Evolutionary conservation across 2,888 invertebrate species (phyloP).

Genomic region (Laothoe populi): DNA sequence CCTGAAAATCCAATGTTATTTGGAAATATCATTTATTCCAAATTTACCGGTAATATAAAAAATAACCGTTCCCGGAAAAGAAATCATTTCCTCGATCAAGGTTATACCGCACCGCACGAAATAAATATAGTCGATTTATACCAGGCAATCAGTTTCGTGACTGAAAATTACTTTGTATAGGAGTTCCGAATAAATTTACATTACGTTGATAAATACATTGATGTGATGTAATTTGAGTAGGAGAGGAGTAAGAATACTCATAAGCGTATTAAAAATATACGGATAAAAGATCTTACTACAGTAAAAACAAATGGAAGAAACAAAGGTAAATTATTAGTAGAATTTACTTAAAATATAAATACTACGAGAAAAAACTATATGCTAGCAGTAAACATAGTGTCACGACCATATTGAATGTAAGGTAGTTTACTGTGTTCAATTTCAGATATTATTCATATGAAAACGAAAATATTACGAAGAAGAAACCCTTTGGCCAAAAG

Average conservation of each 20-base stretch:
- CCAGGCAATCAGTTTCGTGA: slow-evolving; percentile 14
- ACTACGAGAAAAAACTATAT: no score
- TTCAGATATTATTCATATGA: no score
- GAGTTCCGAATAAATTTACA: slow-evolving; percentile 12
- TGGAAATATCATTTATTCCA: not conserved
- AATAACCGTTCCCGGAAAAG: not conserved
- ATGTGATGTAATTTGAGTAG: not conserved
- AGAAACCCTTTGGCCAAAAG: no score
- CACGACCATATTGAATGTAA: no score
- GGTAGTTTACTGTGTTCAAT: no score
- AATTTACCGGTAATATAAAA: not conserved
- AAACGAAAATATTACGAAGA: no score
- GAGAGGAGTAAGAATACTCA: not conserved
- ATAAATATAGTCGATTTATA: slow-evolving; percentile 1
- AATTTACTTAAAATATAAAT: no score
- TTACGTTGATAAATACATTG: slow-evolving; percentile 11
- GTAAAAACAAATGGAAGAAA: no score
- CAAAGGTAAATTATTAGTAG: no score
- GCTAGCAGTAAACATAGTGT: no score
- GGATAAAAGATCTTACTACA: no score
- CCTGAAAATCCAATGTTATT: not conserved
- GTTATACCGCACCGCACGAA: slow-evolving; percentile 7
- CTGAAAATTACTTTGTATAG: slow-evolving; percentile 21
- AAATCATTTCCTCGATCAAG: slow-evolving; percentile 11
- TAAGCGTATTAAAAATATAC: no score